These are phyloP conservation scores for Polyommatus iphigenia DNA, from an alignment of 2,888 invertebrate genomes.

Conservation along the genomic window DNA sequence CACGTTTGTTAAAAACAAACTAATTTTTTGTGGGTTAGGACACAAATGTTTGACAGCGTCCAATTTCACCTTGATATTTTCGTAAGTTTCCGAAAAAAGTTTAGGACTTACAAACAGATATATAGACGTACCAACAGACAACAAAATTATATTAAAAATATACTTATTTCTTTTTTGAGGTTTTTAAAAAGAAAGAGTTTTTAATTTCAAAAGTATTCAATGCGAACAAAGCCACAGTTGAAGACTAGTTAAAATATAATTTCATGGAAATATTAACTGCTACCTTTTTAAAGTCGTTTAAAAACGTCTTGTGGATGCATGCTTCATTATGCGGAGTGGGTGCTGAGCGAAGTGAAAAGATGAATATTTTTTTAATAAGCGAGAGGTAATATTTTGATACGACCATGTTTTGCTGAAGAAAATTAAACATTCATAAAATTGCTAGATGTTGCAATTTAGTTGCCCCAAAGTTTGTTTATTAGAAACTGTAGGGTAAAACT, in stretches of 20 bases:
- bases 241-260: not conserved
- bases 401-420: not conserved
- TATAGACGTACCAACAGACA: not conserved
- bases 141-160: too few relatives aligned
- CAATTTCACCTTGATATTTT: too few relatives aligned
- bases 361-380: conserved; percentile 21
- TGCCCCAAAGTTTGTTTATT: not conserved
- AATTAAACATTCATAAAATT: not conserved
- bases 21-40: too few relatives aligned
- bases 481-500: too few relatives aligned
- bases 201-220: not conserved
- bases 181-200: not conserved
- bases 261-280: not conserved
- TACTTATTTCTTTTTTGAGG: too few relatives aligned
- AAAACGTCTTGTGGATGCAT: conserved; percentile 14
- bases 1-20: too few relatives aligned
- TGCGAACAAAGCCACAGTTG: not conserved
- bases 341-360: conserved; percentile 14
- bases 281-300: conserved; percentile 9
- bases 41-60: too few relatives aligned
- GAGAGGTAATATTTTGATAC: not conserved
- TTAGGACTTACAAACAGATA: not conserved
- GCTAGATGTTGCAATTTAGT: not conserved
- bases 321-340: conserved; percentile 18
- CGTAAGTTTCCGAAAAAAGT: not conserved